These are phyloP conservation scores for Lamellibrachia luymesi DNA, from an alignment of 1,140 invertebrate genomes.

Conservation along the genomic window DNA sequence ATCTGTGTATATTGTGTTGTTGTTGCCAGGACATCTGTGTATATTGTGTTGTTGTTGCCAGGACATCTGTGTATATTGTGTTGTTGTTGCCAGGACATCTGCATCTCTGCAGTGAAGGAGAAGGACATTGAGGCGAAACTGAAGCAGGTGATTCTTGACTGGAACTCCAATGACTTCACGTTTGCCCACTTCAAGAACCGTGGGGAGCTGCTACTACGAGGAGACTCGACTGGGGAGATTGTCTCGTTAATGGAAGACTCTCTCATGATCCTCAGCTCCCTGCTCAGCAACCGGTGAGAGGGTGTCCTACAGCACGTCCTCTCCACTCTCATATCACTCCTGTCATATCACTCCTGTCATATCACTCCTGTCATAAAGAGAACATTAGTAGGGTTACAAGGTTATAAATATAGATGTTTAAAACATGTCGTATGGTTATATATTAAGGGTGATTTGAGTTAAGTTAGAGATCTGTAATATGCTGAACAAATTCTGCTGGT, in stretches of 20 bases:
- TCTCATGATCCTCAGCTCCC: slow-evolving; percentile 88
- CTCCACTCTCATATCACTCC: not conserved
- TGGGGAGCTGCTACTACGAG: slow-evolving; percentile 85
- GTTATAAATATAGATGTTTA: not conserved
- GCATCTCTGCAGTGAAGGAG: slow-evolving; percentile 96
- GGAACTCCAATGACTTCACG: slow-evolving; percentile 88
- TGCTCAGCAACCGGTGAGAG: slow-evolving; percentile 80
- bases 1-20: not conserved
- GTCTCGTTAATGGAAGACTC: slow-evolving; percentile 93
- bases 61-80: slow-evolving; percentile 8
- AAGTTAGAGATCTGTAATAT: too few relatives aligned
- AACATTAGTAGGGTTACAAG: not conserved
- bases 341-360: not conserved
- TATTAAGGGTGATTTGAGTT: too few relatives aligned
- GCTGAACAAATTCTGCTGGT: too few relatives aligned
- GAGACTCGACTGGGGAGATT: slow-evolving; percentile 92
- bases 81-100: slow-evolving; percentile 73
- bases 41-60: not conserved
- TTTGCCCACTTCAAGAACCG: slow-evolving; percentile 94
- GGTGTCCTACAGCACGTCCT: not conserved
- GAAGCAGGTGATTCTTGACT: slow-evolving; percentile 90
- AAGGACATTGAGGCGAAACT: slow-evolving; percentile 96
- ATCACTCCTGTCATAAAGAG: not conserved
- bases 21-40: too few relatives aligned
- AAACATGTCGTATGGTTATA: too few relatives aligned